phyloP scores from a whole-genome alignment of 2,113 vertebrate genomes.

The Ameiurus melas region DNA sequence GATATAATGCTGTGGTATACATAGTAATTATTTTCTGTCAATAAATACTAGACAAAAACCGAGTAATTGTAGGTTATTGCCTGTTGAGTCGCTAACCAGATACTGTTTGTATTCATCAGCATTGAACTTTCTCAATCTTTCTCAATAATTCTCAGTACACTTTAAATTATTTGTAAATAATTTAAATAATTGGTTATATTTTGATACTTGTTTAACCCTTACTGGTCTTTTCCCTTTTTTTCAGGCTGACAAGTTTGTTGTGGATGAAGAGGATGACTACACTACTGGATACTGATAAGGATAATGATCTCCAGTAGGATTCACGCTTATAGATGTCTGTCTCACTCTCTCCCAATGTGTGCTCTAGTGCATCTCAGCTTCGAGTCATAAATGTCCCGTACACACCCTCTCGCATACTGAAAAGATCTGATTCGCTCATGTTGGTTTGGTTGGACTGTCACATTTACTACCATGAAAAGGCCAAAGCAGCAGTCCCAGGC shows the following conservation, averaged over 20 bases:
- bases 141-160: neutral
- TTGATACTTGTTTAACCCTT: neutral
- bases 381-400: slow-evolving; percentile 26
- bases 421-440: slow-evolving; percentile 61
- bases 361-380: slow-evolving; percentile 2
- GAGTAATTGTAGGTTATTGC: neutral
- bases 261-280: slow-evolving; percentile 7
- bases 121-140: neutral
- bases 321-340: slow-evolving; percentile 16
- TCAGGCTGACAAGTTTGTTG: neutral
- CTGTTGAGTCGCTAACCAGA: neutral
- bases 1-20: neutral
- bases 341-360: neutral
- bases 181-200: neutral
- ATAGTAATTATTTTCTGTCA: neutral
- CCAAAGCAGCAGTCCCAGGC: slow-evolving; percentile 70
- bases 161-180: neutral
- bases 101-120: neutral
- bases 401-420: slow-evolving; percentile 35
- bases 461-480: slow-evolving; percentile 72
- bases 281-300: neutral
- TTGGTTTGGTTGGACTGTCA: slow-evolving; percentile 58
- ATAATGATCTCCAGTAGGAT: slow-evolving; percentile 23
- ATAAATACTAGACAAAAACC: neutral
- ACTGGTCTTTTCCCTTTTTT: slow-evolving; percentile 1